Evolutionary conservation across 2,888 invertebrate species (phyloP).

Genomic region (Agrenia bidenticulata): DNA sequence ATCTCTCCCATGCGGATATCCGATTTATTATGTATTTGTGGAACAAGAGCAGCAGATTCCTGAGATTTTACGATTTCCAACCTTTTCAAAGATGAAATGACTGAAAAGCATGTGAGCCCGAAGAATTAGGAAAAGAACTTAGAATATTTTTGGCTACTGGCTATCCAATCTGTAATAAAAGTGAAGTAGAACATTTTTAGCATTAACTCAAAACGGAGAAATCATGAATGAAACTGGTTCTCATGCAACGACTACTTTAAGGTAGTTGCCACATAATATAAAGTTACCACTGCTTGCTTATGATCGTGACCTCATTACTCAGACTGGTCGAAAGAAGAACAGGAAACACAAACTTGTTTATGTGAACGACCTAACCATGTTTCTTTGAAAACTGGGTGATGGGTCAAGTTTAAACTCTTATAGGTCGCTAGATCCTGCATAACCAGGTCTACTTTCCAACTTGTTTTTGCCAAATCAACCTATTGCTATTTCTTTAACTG

Average conservation of each 20-base stretch:
- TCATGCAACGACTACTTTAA: neutral
- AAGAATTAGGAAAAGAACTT: conserved; percentile 46
- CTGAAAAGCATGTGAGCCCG: conserved; percentile 46
- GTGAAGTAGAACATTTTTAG: conserved; percentile 28
- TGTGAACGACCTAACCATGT: conserved; percentile 49
- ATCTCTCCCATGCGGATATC: conserved; percentile 21
- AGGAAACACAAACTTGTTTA: conserved; percentile 46
- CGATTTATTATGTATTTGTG: conserved; percentile 35
- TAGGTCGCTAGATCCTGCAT: conserved; percentile 52
- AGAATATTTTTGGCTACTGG: conserved; percentile 51
- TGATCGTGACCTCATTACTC: conserved; percentile 44
- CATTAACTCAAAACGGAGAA: neutral
- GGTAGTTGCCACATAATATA: neutral
- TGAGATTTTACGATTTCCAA: conserved; percentile 45
- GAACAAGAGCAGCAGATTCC: conserved; percentile 51
- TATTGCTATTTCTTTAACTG: conserved; percentile 37
- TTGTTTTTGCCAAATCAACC: conserved; percentile 22
- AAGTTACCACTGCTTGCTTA: conserved; percentile 12
- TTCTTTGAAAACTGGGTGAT: conserved; percentile 50
- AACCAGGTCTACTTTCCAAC: conserved; percentile 52
- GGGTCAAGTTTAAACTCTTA: conserved; percentile 51
- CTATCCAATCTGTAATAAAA: conserved; percentile 48
- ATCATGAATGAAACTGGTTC: conserved; percentile 19
- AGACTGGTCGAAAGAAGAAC: conserved; percentile 49
- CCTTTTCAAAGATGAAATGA: conserved; percentile 25